Base-by-base conservation (phyloP, 2,888 invertebrate genomes). In the Nesidiocoris tenuis region DNA sequence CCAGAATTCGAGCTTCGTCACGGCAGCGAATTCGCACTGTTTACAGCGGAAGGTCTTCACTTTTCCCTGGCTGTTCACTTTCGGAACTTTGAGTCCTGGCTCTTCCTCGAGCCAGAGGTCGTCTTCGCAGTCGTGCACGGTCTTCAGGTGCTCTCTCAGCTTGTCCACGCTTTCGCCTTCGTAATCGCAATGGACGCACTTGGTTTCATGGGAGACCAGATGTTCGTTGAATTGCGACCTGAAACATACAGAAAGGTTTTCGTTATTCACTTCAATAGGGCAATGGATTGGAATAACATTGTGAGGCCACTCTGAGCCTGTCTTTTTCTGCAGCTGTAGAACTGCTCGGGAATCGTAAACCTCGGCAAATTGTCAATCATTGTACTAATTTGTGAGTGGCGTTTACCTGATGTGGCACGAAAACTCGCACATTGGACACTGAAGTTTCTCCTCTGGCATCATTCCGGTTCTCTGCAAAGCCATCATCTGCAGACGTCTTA, bases 1-100 rank as follows among this genome's bases (percentile, higher is more conserved):
- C 98, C 98, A 99, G 82, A 94, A 96, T 75, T 94, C 94, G 18
- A 92, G 86, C 84, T 98, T 98, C 2, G 94, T 94, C 16, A 91
- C 89, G 0, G 95, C 91, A 0, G 92, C 88, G 74, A 80, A 80
- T 12, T 80, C 80, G 70, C 81, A 81, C 57, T 81, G 80, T 64
- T 81, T 81, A 79, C 82, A 82, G 19, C 78, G 56, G 61, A 79
- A 80, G 0, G 80, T 80, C 72, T 80, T 80, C 18, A 93, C 89
- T 86, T 93, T 94, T 17, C 93, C 93, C 80, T 93, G 90, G 0
- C 90, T 89, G 83, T 90, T 91, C 12, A 91, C 87, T n/a, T 89
- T 87, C 0, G 90, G 89, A 1, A 88, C 85, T 1, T 87, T 83
- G 0, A 89, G 83, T 0, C 87, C 88, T 1, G 88, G 88, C 77